Evolutionary conservation across 2,888 invertebrate species (phyloP).

Genomic region (Cotesia congregata): DNA sequence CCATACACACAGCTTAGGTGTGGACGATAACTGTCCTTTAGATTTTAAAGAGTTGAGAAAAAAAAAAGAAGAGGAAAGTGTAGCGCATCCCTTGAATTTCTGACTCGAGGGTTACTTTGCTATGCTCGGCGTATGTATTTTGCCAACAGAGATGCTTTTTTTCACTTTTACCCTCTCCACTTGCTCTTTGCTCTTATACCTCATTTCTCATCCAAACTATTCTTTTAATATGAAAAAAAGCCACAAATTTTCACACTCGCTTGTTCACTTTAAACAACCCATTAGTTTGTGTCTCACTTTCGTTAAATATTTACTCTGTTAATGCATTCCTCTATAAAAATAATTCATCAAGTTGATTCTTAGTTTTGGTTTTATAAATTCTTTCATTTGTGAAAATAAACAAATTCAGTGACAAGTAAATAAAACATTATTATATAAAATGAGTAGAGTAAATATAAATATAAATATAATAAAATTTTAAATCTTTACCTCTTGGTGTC

Average conservation of each 20-base stretch:
- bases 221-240: conserved; percentile 20
- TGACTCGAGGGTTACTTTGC: conserved; percentile 46
- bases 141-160: conserved; percentile 42
- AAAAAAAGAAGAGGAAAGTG: conserved; percentile 32
- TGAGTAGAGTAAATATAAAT: not conserved
- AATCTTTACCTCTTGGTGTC: not conserved
- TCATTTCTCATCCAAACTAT: conserved; percentile 25
- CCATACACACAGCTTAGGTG: conserved; percentile 15
- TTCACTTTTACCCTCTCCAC: conserved; percentile 31
- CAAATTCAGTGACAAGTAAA: not conserved
- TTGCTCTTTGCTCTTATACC: conserved; percentile 17
- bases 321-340: not conserved
- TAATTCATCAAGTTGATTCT: not conserved
- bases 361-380: conserved; percentile 12
- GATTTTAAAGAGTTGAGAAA: conserved; percentile 33
- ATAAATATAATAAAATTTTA: not conserved
- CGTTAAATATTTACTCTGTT: not conserved
- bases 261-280: conserved; percentile 21
- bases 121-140: conserved; percentile 46
- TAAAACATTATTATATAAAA: not conserved
- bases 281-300: not conserved
- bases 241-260: conserved; percentile 25
- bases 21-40: conserved; percentile 7
- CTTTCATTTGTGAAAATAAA: not conserved
- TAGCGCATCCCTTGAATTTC: conserved; percentile 37